These are phyloP conservation scores for Cyrtodaria siliqua DNA, from an alignment of 2,888 invertebrate species.

Conservation along the genomic window DNA sequence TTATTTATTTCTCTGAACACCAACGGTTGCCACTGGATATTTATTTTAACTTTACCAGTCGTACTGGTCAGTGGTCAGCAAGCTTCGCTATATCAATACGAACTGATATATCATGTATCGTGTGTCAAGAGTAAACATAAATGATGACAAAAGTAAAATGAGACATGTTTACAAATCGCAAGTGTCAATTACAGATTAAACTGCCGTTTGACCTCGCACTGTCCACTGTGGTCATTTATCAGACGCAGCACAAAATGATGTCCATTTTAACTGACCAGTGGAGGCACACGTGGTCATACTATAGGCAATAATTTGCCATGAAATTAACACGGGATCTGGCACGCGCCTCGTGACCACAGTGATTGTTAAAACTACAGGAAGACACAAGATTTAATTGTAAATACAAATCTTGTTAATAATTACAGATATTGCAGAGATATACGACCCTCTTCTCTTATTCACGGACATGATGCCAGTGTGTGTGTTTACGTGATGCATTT, in stretches of 20 bases:
- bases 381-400: too few species aligned
- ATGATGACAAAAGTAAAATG: constrained; percentile 4
- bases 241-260: constrained; percentile 22
- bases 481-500: too few species aligned
- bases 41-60: too few species aligned
- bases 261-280: constrained; percentile 17
- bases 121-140: background rate
- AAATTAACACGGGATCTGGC: constrained; percentile 5
- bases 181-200: constrained; percentile 22
- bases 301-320: background rate
- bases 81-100: too few species aligned
- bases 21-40: too few species aligned
- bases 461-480: too few species aligned
- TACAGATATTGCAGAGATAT: too few species aligned
- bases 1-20: too few species aligned
- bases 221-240: constrained; percentile 33
- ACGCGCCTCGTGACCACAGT: background rate
- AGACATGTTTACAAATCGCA: constrained; percentile 23
- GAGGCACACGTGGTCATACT: constrained; percentile 13
- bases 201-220: constrained; percentile 24
- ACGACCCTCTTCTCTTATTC: too few species aligned
- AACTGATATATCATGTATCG: background rate
- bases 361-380: too few species aligned
- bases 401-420: too few species aligned
- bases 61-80: too few species aligned